Evolutionary conservation across 2,888 invertebrate genomes (phyloP).

Genomic region (Macrosoma leucophasiata): DNA sequence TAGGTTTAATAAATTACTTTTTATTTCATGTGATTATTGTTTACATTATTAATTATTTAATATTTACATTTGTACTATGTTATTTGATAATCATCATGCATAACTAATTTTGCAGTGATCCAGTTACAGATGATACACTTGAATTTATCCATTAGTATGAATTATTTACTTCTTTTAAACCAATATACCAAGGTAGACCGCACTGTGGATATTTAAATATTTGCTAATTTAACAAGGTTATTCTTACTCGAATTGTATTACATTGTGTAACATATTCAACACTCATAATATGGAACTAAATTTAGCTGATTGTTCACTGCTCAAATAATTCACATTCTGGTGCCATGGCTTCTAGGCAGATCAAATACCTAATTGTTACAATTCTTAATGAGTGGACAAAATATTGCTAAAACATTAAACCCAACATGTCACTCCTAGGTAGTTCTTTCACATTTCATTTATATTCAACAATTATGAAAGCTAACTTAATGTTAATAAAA

Average conservation of each 20-base stretch:
- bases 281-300: too few relatives aligned
- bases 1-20: too few relatives aligned
- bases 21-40: too few relatives aligned
- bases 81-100: conserved; percentile 3
- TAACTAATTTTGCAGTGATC: conserved; percentile 19
- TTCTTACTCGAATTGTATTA: conserved; percentile 34
- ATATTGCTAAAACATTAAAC: conserved; percentile 33
- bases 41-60: conserved; percentile 1
- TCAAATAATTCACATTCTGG: too few relatives aligned
- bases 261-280: conserved; percentile 25
- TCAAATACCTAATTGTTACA: too few relatives aligned
- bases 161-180: conserved; percentile 26
- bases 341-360: too few relatives aligned
- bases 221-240: conserved; percentile 52
- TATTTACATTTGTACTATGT: too few relatives aligned
- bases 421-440: conserved; percentile 43
- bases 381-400: too few relatives aligned
- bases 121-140: too few relatives aligned
- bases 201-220: conserved; percentile 50
- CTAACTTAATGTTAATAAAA: conserved; percentile 68
- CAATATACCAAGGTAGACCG: conserved; percentile 49
- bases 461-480: conserved; percentile 63
- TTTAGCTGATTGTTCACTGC: too few relatives aligned
- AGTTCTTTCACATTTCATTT: conserved; percentile 47
- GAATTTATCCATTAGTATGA: conserved; percentile 12